These are phyloP conservation scores for Misgurnus anguillicaudatus DNA, from an alignment of 2,113 vertebrate species.

Conservation along the genomic window DNA sequence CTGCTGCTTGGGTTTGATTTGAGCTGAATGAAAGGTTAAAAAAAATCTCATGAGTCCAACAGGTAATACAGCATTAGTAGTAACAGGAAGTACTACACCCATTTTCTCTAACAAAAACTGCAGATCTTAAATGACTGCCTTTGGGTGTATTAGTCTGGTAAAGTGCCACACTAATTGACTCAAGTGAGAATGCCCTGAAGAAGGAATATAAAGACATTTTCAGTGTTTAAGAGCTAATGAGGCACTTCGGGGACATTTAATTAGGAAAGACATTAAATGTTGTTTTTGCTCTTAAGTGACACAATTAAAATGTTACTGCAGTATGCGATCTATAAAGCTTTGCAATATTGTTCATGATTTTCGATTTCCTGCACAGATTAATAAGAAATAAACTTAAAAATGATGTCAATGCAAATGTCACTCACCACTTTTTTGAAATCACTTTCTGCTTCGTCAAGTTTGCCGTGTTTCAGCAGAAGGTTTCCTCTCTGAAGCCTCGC, in stretches of 20 bases:
- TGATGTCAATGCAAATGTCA: constrained; percentile 26
- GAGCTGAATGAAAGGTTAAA: constrained; percentile 74
- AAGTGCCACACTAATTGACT: background rate
- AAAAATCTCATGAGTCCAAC: background rate
- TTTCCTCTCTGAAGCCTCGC: constrained; percentile 94
- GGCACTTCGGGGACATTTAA: background rate
- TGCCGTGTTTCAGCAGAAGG: constrained; percentile 92
- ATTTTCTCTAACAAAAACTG: background rate
- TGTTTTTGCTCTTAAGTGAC: background rate
- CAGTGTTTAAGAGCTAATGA: background rate
- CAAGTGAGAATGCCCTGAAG: background rate
- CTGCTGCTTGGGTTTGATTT: constrained; percentile 86
- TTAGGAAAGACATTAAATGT: background rate
- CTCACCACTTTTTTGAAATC: constrained; percentile 97
- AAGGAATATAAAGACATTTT: background rate
- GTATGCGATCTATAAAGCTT: background rate
- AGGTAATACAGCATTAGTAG: background rate
- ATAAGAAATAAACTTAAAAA: background rate
- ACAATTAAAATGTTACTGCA: background rate
- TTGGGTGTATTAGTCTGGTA: background rate
- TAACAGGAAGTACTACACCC: background rate
- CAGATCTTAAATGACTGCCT: background rate
- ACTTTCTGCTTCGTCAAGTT: constrained; percentile 90
- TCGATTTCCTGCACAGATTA: background rate
- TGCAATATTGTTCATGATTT: too few relatives aligned